These are phyloP conservation scores for Eutolmus rufibarbis DNA, from an alignment of 2,888 invertebrate genomes.

Conservation along the genomic window DNA sequence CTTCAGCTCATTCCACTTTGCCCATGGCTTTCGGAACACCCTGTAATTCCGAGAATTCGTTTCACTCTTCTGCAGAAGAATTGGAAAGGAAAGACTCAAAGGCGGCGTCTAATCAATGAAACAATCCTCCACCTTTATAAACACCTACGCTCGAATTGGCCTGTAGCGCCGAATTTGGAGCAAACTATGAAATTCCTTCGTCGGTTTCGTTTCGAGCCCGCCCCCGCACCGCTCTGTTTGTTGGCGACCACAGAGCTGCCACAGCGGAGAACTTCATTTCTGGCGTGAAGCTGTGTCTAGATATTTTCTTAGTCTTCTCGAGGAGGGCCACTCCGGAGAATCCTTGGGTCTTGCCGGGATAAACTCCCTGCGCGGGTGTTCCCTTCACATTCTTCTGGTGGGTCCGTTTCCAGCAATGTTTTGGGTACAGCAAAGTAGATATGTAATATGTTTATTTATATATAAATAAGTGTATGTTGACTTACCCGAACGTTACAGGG, in stretches of 20 bases:
- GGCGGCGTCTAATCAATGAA: not conserved
- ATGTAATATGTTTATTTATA: not conserved
- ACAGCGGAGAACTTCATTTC: not conserved
- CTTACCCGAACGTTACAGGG: not conserved
- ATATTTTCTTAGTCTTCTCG: not conserved
- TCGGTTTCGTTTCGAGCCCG: not conserved
- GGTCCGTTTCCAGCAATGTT: not conserved
- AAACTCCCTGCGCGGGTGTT: constrained; percentile 3
- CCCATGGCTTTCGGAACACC: not conserved
- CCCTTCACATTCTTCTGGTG: not conserved
- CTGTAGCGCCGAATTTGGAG: not conserved
- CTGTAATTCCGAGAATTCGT: not conserved
- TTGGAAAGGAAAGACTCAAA: not conserved
- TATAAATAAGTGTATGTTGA: not conserved
- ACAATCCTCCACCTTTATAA: not conserved
- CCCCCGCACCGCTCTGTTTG: not conserved
- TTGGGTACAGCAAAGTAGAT: not conserved
- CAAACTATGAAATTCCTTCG: not conserved
- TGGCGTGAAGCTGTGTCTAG: not conserved
- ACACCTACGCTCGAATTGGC: not conserved
- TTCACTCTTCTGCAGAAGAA: not conserved
- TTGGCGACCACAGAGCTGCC: not conserved
- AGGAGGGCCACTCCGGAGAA: not conserved
- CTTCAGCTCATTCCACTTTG: no score
- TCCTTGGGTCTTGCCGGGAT: not conserved